A percentile compares a stretch with the other conserved stretches of the same genome.
phyloP scores from a whole-genome alignment of 2,797 vertebrate genomes.

The Spea hammondii region DNA sequence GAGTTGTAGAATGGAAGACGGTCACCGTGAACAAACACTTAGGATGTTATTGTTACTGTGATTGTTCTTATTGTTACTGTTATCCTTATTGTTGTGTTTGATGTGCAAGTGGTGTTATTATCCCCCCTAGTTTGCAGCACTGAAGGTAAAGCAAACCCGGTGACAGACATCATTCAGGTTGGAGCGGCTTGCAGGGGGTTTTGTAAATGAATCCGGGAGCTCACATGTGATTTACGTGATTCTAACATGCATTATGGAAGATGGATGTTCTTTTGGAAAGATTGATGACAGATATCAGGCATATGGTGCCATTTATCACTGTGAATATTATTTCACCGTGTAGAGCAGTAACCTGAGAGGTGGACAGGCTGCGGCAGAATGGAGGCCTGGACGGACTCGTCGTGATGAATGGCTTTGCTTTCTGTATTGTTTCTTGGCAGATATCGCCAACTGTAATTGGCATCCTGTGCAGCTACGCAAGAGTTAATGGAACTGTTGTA shows the following conservation, averaged over 20 bases:
- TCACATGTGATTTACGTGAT: conserved; percentile 83
- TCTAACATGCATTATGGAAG: conserved; percentile 88
- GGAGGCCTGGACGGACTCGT: conserved; percentile 78
- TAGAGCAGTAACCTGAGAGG: conserved; percentile 98
- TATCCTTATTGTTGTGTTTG: not conserved
- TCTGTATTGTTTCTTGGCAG: conserved; percentile 83
- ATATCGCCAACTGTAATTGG: not conserved
- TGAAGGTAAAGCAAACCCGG: conserved; percentile 53
- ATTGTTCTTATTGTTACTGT: conserved; percentile 14
- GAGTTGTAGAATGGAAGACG: conserved; percentile 48
- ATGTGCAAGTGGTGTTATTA: not conserved
- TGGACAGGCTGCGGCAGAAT: conserved; percentile 84
- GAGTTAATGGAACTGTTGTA: not conserved
- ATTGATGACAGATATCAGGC: conserved; percentile 96
- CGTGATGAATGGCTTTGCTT: conserved; percentile 88
- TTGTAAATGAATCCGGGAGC: conserved; percentile 88
- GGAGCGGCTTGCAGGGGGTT: conserved; percentile 76
- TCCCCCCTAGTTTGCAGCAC: conserved; percentile 11
- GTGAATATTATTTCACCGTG: conserved; percentile 98
- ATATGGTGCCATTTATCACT: conserved; percentile 95
- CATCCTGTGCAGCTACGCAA: not conserved
- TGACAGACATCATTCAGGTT: conserved; percentile 92
- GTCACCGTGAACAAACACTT: conserved; percentile 50
- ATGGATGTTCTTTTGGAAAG: conserved; percentile 98
- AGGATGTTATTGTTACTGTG: not conserved